phyloP scores from a whole-genome alignment of 2,888 invertebrate genomes.

The Electrophaes corylata region DNA sequence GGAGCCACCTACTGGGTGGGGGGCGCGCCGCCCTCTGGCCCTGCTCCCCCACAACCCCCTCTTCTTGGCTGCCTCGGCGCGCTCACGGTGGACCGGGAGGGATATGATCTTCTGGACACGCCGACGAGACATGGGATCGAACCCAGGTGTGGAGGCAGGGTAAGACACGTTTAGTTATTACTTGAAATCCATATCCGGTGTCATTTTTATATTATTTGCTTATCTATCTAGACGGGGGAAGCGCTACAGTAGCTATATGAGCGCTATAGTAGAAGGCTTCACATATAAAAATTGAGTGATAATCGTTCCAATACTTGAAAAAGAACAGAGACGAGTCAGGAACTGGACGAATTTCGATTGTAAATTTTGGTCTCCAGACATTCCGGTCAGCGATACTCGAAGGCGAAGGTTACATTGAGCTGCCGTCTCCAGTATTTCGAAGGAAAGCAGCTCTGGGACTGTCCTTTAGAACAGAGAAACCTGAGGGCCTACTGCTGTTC shows the following conservation, averaged over 20 bases:
- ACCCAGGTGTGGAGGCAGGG: conserved; percentile 88
- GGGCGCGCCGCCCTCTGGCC: conserved; percentile 90
- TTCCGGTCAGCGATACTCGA: conserved; percentile 89
- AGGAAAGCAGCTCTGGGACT: conserved; percentile 89
- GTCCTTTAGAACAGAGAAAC: conserved; percentile 89
- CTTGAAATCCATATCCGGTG: background rate
- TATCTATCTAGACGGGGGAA: no score
- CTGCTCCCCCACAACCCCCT: conserved; percentile 56
- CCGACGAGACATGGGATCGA: conserved; percentile 89
- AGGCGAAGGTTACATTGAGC: conserved; percentile 91
- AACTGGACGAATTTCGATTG: no score
- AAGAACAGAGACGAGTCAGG: no score
- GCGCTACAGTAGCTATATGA: no score
- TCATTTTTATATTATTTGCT: background rate
- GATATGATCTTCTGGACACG: conserved; percentile 89
- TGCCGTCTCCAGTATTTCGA: conserved; percentile 87
- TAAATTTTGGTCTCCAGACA: conserved; percentile 63
- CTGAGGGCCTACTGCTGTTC: conserved; percentile 88
- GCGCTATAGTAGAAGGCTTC: no score
- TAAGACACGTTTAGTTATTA: conserved; percentile 52
- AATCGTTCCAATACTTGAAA: no score
- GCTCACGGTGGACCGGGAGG: conserved; percentile 88
- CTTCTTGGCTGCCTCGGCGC: conserved; percentile 94
- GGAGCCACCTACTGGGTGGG: conserved; percentile 91
- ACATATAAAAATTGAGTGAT: no score